phyloP scores from a whole-genome alignment of 1,140 invertebrate genomes.

The Tetragonula clypearis region DNA sequence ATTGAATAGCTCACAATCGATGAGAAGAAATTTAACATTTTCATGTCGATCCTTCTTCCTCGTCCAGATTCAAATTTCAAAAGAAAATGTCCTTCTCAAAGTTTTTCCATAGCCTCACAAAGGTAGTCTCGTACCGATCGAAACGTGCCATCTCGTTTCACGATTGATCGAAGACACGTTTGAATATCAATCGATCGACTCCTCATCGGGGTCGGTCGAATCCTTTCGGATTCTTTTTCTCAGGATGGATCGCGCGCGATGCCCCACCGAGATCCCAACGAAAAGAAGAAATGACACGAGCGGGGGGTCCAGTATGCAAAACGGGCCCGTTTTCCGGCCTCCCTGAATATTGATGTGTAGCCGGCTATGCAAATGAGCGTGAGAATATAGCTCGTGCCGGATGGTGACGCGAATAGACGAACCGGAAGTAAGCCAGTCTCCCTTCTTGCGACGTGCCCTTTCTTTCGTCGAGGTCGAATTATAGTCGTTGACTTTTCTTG shows the following conservation, averaged over 20 bases:
- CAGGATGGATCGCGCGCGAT: conserved; percentile 67
- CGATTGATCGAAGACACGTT: background rate
- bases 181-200: background rate
- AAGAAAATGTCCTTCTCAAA: background rate
- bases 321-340: conserved; percentile 75
- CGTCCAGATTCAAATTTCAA: background rate
- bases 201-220: background rate
- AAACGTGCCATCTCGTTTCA: background rate
- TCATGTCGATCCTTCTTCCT: background rate
- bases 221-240: conserved; percentile 57
- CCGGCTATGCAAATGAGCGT: conserved; percentile 80
- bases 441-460: conserved; percentile 42
- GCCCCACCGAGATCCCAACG: conserved; percentile 64
- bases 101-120: background rate
- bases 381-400: conserved; percentile 79
- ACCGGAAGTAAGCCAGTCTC: conserved; percentile 73
- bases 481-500: conserved; percentile 45
- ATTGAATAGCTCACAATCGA: no score
- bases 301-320: conserved; percentile 79
- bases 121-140: background rate
- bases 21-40: no score
- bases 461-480: conserved; percentile 44
- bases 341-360: conserved; percentile 79
- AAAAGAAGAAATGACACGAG: conserved; percentile 75
- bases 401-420: conserved; percentile 74